Base-by-base conservation (phyloP, 2,113 vertebrate species). In the Bothrops jararaca region DNA sequence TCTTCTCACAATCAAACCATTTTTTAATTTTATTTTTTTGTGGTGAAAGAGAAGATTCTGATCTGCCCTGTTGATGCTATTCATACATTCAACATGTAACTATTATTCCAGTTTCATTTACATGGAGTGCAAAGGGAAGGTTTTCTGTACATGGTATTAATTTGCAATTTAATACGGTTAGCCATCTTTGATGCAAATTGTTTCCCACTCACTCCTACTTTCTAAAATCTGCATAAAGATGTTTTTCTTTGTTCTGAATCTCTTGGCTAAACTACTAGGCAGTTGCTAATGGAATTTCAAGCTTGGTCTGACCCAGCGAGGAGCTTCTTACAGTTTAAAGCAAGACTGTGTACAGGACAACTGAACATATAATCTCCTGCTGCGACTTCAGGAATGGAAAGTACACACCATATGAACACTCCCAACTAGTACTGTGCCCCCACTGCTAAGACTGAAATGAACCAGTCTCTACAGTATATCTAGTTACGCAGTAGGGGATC, bases 101-200 rank as follows among this genome's bases (percentile, higher is more conserved):
- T 53, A 85, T 54, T 85, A 91, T 85, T 91, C 50, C 52, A 18
- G n/a, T 56, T 85, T 54, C 74, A 85, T 85, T 85, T 85, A 54
- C n/a, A 39, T 85, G 69, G 69, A 85, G 50, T 85, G n/a, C 90
- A 91, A 85, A 91, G 64, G 52, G 34, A 74, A 85, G n/a, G 69
- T 85, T 39, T 54, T 91, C 18, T 74, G 60, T 52, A 74, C 64
- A 74, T 85, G 90, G 29, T 23, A 56, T 74, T 91, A 39, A 91
- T 91, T 39, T 91, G 50, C 90, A 91, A 85, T 85, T 91, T 91
- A 91, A 91, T 91, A 91, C 85, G 69, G 90, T 80, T 39, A 85
- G 23, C 57, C 69, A 85, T 91, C 69, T 85, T 85, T 85, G 52
- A 85, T 91, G 69, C 69, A 91, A 91, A 85, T 91, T 91, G 34